A percentile compares a stretch with the other conserved stretches of the same genome.
Conservation (phyloP, 2,888 invertebrate species). For the Agrilus mali region DNA sequence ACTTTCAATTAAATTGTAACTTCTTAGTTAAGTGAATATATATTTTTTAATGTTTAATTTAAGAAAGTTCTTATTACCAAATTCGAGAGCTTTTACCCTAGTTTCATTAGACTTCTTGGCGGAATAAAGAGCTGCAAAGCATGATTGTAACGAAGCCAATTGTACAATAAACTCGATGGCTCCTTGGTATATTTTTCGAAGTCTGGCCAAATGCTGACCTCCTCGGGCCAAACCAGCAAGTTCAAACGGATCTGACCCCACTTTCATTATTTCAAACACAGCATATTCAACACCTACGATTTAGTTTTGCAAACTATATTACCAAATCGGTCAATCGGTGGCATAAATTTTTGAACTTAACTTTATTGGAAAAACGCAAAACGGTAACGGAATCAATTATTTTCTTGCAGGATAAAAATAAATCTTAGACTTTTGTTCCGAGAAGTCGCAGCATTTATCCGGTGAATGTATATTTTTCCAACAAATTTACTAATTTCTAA, state of each 20-base stretch:
- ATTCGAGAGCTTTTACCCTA: conserved; percentile 98
- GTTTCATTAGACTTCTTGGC: conserved; percentile 98
- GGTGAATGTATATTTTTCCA: not conserved
- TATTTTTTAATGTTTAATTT: too few relatives aligned
- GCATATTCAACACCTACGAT: conserved; percentile 87
- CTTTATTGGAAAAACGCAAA: too few relatives aligned
- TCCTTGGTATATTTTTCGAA: conserved; percentile 96
- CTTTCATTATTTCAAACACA: conserved; percentile 87
- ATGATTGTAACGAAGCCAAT: conserved; percentile 94
- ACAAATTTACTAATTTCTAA: conserved; percentile 1
- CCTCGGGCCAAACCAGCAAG: conserved; percentile 93
- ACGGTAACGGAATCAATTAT: too few relatives aligned
- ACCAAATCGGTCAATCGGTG: too few relatives aligned
- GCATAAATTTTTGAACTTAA: too few relatives aligned
- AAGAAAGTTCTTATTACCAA: conserved; percentile 50
- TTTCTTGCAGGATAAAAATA: conserved; percentile 20
- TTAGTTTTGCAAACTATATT: too few relatives aligned
- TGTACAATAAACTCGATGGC: conserved; percentile 93
- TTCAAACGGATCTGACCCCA: conserved; percentile 94
- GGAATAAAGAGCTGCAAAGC: conserved; percentile 97
- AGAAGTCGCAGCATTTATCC: not conserved
- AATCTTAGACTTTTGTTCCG: not conserved
- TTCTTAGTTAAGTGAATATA: too few relatives aligned
- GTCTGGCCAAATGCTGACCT: conserved; percentile 90
- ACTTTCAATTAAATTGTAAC: too few relatives aligned